Base-by-base conservation (phyloP, 2,113 vertebrate genomes). In the Oncorhynchus tshawytscha region DNA sequence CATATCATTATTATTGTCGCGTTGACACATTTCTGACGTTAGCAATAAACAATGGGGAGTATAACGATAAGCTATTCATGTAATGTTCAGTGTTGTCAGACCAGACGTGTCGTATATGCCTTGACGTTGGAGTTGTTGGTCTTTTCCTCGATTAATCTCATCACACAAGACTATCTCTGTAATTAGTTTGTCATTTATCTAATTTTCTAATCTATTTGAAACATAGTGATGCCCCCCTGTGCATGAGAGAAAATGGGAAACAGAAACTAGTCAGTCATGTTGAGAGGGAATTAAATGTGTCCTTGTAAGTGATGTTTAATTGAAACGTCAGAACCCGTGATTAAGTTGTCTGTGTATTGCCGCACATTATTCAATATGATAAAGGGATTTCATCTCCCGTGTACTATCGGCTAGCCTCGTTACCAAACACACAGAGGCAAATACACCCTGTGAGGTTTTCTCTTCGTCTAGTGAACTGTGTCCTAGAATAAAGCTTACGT, bases 151-250 rank as follows among this genome's bases (percentile, higher is more conserved):
- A 65, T 51, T 76, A 48, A 76, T 81, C 74, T 65, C 62, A 74
- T 75, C 54, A 68, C 71, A 24, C 45, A 78, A 51, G 48, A 73
- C 78, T 73, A 59, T 54, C 51, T 73, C 71, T 24, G 67, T 72
- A 77, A 81, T 85, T 79, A 82, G 73, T 85, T 80, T 71, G 74
- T 73, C 67, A 81, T 72, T 81, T 74, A 87, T 87, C 78, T 70
- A 22, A 82, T 85, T 84, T 81, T 75, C 68, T 60, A 49, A 73
- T 80, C 59, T 81, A 82, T 77, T 73, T 81, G 71, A 67, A 45
- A 67, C 69, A 67, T 70, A 78, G 73, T 60, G 15, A 67, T 66
- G 51, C 34, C 74, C 75, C 67, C 67, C 48, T 72, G 59, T 74
- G 57, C 70, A n/a, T 25, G 25, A 16, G 29, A 34, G 49, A 57